phyloP scores from a whole-genome alignment of 2,113 vertebrate species.

The Axis porcinus region DNA sequence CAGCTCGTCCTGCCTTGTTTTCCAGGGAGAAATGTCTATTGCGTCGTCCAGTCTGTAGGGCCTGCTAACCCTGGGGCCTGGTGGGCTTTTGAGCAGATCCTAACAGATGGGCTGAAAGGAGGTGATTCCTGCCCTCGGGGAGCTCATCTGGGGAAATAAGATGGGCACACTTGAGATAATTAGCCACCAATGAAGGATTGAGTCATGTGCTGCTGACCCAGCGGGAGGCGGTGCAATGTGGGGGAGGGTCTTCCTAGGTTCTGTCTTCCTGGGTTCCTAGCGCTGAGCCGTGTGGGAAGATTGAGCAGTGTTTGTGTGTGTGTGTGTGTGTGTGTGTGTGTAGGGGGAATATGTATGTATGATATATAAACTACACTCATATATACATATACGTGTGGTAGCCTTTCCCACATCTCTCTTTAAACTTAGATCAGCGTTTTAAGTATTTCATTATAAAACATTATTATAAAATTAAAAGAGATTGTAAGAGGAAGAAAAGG shows the following conservation, averaged over 20 bases:
- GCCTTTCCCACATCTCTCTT: background rate
- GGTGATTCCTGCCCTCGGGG: background rate
- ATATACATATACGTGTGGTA: background rate
- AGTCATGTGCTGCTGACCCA: background rate
- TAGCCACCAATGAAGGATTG: slow-evolving; percentile 4
- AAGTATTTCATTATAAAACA: slow-evolving; percentile 15
- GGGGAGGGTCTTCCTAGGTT: background rate
- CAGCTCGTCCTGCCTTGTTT: background rate
- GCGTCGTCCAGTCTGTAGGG: background rate
- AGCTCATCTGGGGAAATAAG: background rate
- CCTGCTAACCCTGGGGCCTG: background rate
- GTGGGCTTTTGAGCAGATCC: background rate
- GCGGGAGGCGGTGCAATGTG: background rate
- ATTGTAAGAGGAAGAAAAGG: background rate
- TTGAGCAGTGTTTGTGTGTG: background rate
- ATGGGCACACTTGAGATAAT: slow-evolving; percentile 15
- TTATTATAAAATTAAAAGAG: background rate
- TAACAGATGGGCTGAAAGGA: background rate
- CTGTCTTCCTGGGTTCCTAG: background rate
- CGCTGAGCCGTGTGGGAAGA: background rate
- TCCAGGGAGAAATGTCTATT: background rate
- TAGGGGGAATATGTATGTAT: background rate
- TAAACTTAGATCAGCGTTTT: background rate
- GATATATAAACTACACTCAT: background rate
- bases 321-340: background rate